Evolutionary conservation across 2,888 invertebrate genomes (phyloP).

Genomic region (Chrysina gloriosa): DNA sequence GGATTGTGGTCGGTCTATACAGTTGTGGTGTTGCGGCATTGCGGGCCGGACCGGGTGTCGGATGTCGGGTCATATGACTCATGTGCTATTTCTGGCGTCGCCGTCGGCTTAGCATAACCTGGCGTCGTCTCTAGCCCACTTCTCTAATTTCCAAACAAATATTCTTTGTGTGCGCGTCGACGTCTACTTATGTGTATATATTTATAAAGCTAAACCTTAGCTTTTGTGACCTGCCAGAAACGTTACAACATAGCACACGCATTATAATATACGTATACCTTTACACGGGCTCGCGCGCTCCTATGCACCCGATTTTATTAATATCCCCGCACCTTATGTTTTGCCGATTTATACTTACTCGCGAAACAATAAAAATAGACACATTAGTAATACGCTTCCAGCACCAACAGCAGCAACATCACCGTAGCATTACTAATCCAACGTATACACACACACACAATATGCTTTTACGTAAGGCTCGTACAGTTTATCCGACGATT

Average conservation of each 20-base stretch:
- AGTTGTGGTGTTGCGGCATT: conserved; percentile 52
- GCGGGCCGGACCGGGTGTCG: conserved; percentile 53
- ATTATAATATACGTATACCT: conserved; percentile 5
- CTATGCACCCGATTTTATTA: conserved; percentile 18
- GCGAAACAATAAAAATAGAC: conserved; percentile 28
- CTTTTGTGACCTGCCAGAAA: conserved; percentile 42
- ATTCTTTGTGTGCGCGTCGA: conserved; percentile 45
- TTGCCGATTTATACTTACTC: conserved; percentile 25
- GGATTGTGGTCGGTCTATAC: conserved; percentile 47
- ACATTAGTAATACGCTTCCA: conserved; percentile 15
- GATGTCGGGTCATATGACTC: conserved; percentile 58
- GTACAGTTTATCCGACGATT: conserved; percentile 15
- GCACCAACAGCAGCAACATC: not conserved
- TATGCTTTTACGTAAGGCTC: conserved; percentile 17
- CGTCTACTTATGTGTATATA: conserved; percentile 44
- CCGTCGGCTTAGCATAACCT: conserved; percentile 54
- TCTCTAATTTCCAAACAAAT: conserved; percentile 53
- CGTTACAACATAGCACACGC: conserved; percentile 32
- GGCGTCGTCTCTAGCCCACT: conserved; percentile 52
- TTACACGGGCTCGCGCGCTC: not conserved
- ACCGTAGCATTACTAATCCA: not conserved
- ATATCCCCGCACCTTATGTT: conserved; percentile 10
- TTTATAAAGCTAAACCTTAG: conserved; percentile 45
- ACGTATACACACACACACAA: not conserved
- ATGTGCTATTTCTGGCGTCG: conserved; percentile 58